These are phyloP conservation scores for Papilio xuthus DNA, from an alignment of 1,140 invertebrate species.

Conservation along the genomic window DNA sequence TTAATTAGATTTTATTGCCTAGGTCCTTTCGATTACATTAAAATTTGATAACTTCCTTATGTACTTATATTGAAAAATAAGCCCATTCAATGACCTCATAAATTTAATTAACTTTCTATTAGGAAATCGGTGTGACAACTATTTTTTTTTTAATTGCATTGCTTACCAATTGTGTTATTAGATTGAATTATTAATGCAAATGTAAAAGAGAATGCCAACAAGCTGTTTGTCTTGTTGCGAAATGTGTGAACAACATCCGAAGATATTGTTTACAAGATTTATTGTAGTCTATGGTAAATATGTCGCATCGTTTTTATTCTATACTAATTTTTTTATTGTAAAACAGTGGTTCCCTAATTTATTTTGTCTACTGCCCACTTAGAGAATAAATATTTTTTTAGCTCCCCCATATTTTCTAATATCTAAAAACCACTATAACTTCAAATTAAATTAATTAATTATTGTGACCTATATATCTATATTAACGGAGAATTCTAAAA, in stretches of 20 bases:
- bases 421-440: no score
- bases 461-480: no score
- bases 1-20: not conserved
- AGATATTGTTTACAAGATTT: not conserved
- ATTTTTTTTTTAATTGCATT: not conserved
- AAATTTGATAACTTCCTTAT: not conserved
- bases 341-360: no score
- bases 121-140: not conserved
- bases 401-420: no score
- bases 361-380: no score
- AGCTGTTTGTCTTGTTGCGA: slow-evolving; percentile 5
- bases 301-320: no score
- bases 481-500: no score
- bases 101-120: not conserved
- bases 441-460: no score
- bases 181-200: not conserved
- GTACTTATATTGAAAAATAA: slow-evolving; percentile 6
- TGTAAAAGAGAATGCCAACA: not conserved
- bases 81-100: not conserved
- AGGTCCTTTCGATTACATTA: not conserved
- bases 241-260: not conserved
- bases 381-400: no score
- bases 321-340: no score
- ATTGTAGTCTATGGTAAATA: no score
- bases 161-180: not conserved